Evolutionary conservation across 2,888 invertebrate genomes (phyloP).

Genomic region (Drosophila neonasuta): DNA sequence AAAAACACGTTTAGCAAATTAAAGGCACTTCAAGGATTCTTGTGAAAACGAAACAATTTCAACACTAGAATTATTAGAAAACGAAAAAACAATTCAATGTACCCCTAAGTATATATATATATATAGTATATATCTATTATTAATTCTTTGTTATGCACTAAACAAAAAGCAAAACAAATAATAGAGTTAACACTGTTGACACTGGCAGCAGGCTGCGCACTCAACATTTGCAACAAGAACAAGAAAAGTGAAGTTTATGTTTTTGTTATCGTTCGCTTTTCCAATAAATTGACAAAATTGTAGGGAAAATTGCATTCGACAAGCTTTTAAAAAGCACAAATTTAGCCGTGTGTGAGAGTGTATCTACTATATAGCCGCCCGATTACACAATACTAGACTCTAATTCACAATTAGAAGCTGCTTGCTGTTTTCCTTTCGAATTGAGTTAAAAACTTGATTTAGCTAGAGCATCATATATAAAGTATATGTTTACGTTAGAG

Average conservation of each 20-base stretch:
- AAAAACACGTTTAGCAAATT: constrained; percentile 75
- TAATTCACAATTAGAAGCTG: constrained; percentile 57
- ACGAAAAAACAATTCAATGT: constrained; percentile 52
- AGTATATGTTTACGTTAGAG: constrained; percentile 36
- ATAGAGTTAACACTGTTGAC: constrained; percentile 7
- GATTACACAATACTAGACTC: constrained; percentile 47
- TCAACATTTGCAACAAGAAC: constrained; percentile 48
- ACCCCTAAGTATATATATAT: constrained; percentile 27
- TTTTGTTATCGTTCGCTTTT: not conserved
- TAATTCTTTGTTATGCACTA: constrained; percentile 24
- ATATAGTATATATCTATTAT: constrained; percentile 9
- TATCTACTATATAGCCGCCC: constrained; percentile 23
- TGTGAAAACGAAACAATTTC: constrained; percentile 63
- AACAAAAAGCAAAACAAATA: constrained; percentile 30
- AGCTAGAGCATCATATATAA: constrained; percentile 36
- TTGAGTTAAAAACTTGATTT: constrained; percentile 33
- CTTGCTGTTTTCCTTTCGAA: constrained; percentile 34
- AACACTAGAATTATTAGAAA: constrained; percentile 45
- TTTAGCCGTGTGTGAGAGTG: constrained; percentile 5
- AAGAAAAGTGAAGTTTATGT: constrained; percentile 14
- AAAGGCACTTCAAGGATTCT: constrained; percentile 74
- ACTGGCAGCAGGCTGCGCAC: not conserved
- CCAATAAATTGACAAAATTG: constrained; percentile 69
- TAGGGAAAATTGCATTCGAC: constrained; percentile 55
- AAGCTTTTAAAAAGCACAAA: constrained; percentile 63